These are phyloP conservation scores for Sparus aurata DNA, from an alignment of 2,797 vertebrate genomes.

Conservation along the genomic window DNA sequence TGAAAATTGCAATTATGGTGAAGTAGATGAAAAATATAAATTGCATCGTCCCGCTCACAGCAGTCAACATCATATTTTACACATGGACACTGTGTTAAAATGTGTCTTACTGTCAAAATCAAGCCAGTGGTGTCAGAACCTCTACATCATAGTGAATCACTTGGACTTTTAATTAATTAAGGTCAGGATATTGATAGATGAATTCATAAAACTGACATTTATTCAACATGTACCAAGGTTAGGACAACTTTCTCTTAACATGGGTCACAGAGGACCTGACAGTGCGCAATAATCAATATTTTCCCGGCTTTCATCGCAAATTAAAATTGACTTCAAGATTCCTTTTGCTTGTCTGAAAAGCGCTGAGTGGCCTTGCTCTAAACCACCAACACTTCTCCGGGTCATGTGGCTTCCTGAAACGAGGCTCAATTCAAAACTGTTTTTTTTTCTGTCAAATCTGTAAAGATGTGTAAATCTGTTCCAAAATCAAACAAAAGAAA, in stretches of 20 bases:
- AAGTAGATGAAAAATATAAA: conserved; percentile 25
- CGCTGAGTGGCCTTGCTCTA: background rate
- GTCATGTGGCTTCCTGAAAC: background rate
- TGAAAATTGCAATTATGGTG: conserved; percentile 37
- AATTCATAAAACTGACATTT: background rate
- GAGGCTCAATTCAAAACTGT: background rate
- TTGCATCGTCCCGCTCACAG: background rate
- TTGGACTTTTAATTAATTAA: conserved; percentile 18
- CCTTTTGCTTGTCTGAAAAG: background rate
- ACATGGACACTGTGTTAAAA: conserved; percentile 4
- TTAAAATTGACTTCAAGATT: background rate
- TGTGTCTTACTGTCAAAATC: background rate
- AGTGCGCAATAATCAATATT: background rate
- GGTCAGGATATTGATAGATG: background rate
- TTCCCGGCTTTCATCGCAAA: background rate
- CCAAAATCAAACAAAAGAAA: too few species aligned
- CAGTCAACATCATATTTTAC: conserved; percentile 7
- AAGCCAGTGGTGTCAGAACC: conserved; percentile 1
- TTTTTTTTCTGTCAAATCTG: too few species aligned
- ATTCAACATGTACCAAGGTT: background rate
- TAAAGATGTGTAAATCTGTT: too few species aligned
- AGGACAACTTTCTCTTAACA: background rate
- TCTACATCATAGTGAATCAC: background rate
- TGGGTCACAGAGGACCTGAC: background rate
- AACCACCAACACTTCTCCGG: background rate